These are phyloP conservation scores for Anticlea derivata DNA, from an alignment of 2,888 invertebrate genomes.

Conservation along the genomic window DNA sequence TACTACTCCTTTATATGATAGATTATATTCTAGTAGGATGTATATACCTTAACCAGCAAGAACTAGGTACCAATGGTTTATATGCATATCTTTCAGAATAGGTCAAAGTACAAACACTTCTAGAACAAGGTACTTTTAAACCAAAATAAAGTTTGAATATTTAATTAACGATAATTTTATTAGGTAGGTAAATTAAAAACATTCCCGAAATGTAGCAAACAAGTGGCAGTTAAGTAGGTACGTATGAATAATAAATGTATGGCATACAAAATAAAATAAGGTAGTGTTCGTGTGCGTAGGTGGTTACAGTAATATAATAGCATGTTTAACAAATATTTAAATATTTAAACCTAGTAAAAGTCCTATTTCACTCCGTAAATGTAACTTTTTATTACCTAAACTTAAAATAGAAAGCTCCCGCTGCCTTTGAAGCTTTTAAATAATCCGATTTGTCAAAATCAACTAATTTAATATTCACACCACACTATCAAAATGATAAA, in stretches of 20 bases:
- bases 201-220: no score
- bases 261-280: slow-evolving; percentile 2
- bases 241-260: slow-evolving; percentile 1
- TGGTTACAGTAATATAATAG: slow-evolving; percentile 7
- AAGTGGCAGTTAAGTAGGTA: no score
- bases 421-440: slow-evolving; percentile 21
- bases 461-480: slow-evolving; percentile 32
- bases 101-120: no score
- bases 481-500: slow-evolving; percentile 19
- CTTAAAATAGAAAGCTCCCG: slow-evolving; percentile 14
- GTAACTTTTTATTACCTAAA: slow-evolving; percentile 12
- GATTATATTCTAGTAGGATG: no score
- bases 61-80: no score
- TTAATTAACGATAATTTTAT: no score
- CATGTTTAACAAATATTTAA: slow-evolving; percentile 19
- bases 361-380: background rate
- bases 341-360: background rate
- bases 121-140: no score
- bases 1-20: no score
- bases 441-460: slow-evolving; percentile 23
- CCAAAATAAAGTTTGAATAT: background rate
- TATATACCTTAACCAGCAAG: no score
- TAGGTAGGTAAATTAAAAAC: no score
- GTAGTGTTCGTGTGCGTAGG: slow-evolving; percentile 3
- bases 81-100: no score